Evolutionary conservation across 2,113 vertebrate species (phyloP), one percentile per base, ranked within the genome.

Genomic region (Chascanopsetta lugubris): DNA sequence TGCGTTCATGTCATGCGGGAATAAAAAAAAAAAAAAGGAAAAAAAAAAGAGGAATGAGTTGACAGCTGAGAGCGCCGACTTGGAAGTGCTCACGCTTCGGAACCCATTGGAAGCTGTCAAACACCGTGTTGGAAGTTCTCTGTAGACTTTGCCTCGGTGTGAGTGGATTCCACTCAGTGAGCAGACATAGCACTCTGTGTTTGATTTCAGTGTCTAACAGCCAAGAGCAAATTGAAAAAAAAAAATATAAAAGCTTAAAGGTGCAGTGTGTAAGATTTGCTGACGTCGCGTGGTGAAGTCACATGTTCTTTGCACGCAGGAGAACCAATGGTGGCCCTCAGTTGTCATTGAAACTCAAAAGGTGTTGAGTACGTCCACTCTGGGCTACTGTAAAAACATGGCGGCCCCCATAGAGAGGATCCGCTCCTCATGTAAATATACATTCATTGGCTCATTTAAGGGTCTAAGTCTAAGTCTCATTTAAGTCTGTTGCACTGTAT

Each of bases 21-120:
- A 65, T 74, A 18, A 32, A 63, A 64, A 65, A 64, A 65, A 38
- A 38, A 65, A 64, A 65, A 38, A 38, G 76, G 69, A 65, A 72
- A 18, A 32, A 63, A 64, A 65, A 64, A 65, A 38, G 15, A 29
- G 34, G 29, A 61, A 24, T 2, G 47, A 46, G 11, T 54, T 72
- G 62, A 77, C 61, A 77, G 55, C 38, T 51, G 13, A 61, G 40
- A 54, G 65, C 51, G 24, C 48, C 43, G 13, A 36, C 64, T 20
- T 64, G 45, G 36, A 75, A 61, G 61, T 24, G 43, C 32, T 70
- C 30, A 3, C 21, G 56, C 57, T 78, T 58, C 45, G 36, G 42
- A 72, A 9, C 9, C 30, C 42, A 51, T 79, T 42, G 57, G 8
- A 61, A 78, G 36, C 49, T 64, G 63, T 71, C 82, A 76, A 30